Conservation (phyloP, 1,140 invertebrate genomes). For the Papilio glaucus region DNA sequence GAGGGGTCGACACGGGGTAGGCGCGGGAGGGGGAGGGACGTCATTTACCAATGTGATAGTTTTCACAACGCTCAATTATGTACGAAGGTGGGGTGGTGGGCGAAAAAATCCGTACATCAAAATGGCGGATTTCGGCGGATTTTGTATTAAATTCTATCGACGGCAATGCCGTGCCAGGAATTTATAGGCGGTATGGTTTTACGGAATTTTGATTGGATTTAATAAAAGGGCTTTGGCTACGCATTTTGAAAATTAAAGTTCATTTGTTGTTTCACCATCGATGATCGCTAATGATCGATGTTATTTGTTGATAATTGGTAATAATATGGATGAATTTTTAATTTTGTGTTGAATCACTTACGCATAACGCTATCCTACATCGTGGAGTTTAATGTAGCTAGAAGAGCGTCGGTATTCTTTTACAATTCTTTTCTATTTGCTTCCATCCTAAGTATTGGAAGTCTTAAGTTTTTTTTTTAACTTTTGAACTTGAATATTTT, state of each 20-base stretch:
- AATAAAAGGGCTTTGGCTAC: constrained; percentile 61
- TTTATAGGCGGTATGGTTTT: constrained; percentile 63
- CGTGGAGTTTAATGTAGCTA: not conserved
- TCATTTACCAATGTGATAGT: constrained; percentile 81
- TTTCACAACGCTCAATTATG: constrained; percentile 82
- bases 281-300: constrained; percentile 31
- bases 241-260: constrained; percentile 46
- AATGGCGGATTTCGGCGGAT: constrained; percentile 72
- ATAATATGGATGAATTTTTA: constrained; percentile 41
- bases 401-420: not conserved
- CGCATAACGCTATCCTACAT: constrained; percentile 29
- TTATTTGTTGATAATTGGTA: constrained; percentile 32
- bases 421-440: no score
- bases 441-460: no score
- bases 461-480: no score
- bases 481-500: no score
- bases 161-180: constrained; percentile 63
- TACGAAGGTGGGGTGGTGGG: constrained; percentile 62
- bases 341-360: constrained; percentile 26
- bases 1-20: constrained; percentile 34
- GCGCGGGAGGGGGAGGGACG: constrained; percentile 56
- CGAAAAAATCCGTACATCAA: constrained; percentile 79
- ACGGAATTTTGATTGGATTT: constrained; percentile 70
- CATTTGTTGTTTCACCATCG: constrained; percentile 46
- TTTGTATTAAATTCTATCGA: constrained; percentile 80